Conservation (phyloP, 2,888 invertebrate species). For the Gymnocheta viridis region DNA sequence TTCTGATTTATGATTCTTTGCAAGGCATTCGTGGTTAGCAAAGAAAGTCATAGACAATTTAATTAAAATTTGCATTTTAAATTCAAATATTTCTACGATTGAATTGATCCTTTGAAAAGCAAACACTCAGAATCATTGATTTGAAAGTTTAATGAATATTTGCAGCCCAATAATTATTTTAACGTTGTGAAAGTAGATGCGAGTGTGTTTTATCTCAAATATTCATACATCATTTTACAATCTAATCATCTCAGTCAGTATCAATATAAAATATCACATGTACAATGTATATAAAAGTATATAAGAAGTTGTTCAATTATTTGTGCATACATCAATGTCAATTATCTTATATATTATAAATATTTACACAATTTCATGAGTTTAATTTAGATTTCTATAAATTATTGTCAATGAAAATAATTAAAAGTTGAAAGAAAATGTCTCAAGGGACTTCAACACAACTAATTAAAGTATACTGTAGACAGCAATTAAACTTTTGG, state of each 20-base stretch:
- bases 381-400: constrained; percentile 34
- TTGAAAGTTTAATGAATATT: neutral
- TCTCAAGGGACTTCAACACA: too few species aligned
- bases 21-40: neutral
- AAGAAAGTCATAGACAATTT: neutral
- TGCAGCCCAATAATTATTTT: neutral
- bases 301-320: neutral
- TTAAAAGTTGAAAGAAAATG: neutral
- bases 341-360: constrained; percentile 1
- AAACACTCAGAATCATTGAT: neutral
- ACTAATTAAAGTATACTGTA: too few species aligned
- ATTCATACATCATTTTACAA: neutral
- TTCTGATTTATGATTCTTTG: constrained; percentile 19
- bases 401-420: constrained; percentile 7
- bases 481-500: too few species aligned
- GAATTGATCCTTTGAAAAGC: neutral
- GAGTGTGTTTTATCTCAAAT: neutral
- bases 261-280: neutral
- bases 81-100: neutral
- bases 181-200: neutral
- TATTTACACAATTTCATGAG: neutral
- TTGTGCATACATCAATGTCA: constrained; percentile 13
- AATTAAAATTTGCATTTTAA: constrained; percentile 26
- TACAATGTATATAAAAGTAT: too few species aligned
- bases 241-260: constrained; percentile 11